These are phyloP conservation scores for Subanguina moxae DNA, from an alignment of 1,140 invertebrate genomes.

Conservation along the genomic window DNA sequence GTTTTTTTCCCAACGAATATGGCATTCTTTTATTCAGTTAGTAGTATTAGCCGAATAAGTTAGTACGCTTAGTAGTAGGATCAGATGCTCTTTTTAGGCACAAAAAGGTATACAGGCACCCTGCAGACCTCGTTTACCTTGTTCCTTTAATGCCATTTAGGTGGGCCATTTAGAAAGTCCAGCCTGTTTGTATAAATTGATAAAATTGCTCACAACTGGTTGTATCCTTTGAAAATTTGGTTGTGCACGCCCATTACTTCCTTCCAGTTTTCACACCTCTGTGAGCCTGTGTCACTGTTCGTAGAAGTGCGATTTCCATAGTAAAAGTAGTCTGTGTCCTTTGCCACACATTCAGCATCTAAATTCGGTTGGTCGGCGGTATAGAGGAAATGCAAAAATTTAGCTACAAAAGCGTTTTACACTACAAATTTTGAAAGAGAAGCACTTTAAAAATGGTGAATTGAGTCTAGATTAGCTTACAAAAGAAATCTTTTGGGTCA, in stretches of 20 bases:
- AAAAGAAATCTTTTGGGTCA: conserved; percentile 2
- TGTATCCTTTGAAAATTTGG: conserved; percentile 7
- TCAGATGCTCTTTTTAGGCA: no score
- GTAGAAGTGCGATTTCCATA: conserved; percentile 8
- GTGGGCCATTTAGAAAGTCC: no score
- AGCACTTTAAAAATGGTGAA: neutral
- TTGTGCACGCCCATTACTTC: neutral
- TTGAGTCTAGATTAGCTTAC: neutral
- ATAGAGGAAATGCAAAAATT: no score
- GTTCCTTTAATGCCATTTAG: no score
- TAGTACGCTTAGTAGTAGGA: no score
- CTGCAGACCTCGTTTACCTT: no score
- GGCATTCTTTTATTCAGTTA: no score
- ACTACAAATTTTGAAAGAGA: neutral
- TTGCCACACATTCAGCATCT: conserved; percentile 7
- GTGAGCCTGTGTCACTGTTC: neutral
- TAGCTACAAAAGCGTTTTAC: neutral
- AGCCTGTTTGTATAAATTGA: no score
- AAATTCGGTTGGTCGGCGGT: no score
- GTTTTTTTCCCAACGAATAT: no score
- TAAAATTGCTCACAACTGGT: conserved; percentile 9
- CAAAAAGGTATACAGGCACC: no score
- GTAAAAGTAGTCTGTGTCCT: conserved; percentile 1
- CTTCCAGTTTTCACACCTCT: conserved; percentile 5
- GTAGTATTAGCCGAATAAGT: no score